Conservation (phyloP, 2,888 invertebrate genomes). For the Protula sp. region DNA sequence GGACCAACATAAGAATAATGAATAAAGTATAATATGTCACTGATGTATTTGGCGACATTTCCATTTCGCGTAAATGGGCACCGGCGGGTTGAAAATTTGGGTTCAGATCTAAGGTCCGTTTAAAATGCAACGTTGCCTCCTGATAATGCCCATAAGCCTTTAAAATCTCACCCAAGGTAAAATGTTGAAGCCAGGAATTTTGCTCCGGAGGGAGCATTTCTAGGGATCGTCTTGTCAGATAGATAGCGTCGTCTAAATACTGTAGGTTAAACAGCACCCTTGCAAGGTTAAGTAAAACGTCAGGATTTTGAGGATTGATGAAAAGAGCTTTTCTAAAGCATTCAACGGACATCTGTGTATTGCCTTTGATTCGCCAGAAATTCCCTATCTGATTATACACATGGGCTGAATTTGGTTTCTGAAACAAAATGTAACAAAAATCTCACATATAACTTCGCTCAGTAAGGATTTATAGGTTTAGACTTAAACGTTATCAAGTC, state of each 20-base stretch:
- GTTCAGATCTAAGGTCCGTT: conserved; percentile 75
- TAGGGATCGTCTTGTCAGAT: conserved; percentile 75
- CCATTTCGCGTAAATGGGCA: conserved; percentile 74
- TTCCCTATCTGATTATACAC: conserved; percentile 87
- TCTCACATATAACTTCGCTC: background rate
- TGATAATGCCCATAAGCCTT: conserved; percentile 85
- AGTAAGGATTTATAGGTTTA: background rate
- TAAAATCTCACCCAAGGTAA: conserved; percentile 84
- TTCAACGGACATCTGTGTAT: conserved; percentile 79
- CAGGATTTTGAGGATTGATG: conserved; percentile 82
- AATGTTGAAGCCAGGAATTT: conserved; percentile 86
- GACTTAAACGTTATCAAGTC: too few relatives aligned
- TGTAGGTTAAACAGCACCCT: conserved; percentile 78
- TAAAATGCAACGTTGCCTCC: conserved; percentile 77
- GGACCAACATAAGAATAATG: conserved; percentile 79
- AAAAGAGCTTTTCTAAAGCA: conserved; percentile 76
- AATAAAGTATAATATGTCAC: conserved; percentile 80
- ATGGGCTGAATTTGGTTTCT: conserved; percentile 65
- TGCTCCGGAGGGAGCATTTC: conserved; percentile 79
- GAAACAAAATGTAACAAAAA: conserved; percentile 24
- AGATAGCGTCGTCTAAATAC: conserved; percentile 84
- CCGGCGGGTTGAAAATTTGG: conserved; percentile 80
- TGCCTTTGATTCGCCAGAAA: conserved; percentile 84
- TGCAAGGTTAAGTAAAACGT: conserved; percentile 77
- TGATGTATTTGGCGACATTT: conserved; percentile 70